Evolutionary conservation across 2,797 vertebrate genomes (phyloP).

Genomic region (Sebastes variabilis): DNA sequence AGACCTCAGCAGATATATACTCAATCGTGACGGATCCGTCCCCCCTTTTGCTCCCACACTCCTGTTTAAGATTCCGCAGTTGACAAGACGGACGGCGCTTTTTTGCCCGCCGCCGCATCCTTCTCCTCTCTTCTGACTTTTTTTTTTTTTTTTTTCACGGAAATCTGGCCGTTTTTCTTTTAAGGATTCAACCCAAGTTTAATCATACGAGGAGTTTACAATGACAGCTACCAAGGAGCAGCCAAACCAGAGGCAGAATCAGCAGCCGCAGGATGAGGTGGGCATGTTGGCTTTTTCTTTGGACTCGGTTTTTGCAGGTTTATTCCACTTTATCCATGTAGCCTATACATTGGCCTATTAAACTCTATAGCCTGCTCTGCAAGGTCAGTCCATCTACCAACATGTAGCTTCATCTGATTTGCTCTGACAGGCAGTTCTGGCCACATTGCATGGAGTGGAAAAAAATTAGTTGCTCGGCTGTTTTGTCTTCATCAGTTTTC

Average conservation of each 20-base stretch:
- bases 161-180: not conserved
- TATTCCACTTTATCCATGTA: constrained; percentile 24
- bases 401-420: not conserved
- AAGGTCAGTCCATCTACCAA: not conserved
- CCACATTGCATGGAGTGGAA: not conserved
- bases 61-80: constrained; percentile 68
- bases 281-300: constrained; percentile 1
- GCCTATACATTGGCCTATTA: not conserved
- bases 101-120: not conserved
- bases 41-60: constrained; percentile 27
- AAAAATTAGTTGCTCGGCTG: not conserved
- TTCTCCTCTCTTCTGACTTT: constrained; percentile 1
- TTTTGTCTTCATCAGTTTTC: constrained; percentile 6
- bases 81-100: constrained; percentile 36
- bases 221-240: constrained; percentile 92
- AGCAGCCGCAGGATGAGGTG: constrained; percentile 77
- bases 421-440: not conserved
- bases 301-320: constrained; percentile 5
- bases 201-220: constrained; percentile 60
- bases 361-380: constrained; percentile 5
- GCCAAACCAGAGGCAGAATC: constrained; percentile 75
- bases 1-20: constrained; percentile 35
- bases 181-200: constrained; percentile 46
- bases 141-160: not conserved
- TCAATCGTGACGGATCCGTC: constrained; percentile 66